Conservation (phyloP, 2,113 vertebrate species). For the Tetraodon nigroviridis region DNA sequence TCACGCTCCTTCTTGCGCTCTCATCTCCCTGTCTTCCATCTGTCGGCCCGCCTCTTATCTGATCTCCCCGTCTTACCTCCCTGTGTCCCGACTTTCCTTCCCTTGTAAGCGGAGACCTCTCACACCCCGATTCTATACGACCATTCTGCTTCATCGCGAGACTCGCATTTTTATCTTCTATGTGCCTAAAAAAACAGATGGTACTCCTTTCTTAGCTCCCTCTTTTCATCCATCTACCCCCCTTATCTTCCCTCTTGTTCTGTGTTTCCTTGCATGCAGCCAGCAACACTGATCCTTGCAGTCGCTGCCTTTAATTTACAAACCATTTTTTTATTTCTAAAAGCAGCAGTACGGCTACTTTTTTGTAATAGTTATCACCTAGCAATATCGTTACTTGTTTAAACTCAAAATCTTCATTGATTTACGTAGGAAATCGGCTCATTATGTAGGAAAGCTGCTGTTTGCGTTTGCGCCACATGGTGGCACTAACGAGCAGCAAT, state of each 20-base stretch:
- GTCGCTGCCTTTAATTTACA: slow-evolving; percentile 30
- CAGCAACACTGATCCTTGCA: slow-evolving; percentile 53
- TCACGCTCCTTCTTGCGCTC: slow-evolving; percentile 36
- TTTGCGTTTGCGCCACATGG: slow-evolving; percentile 57
- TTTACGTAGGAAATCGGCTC: not conserved
- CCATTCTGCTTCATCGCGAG: slow-evolving; percentile 50
- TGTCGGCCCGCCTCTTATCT: slow-evolving; percentile 52
- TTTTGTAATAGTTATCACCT: slow-evolving; percentile 18
- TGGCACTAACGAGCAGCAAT: slow-evolving; percentile 61
- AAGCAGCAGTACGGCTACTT: slow-evolving; percentile 21
- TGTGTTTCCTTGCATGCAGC: slow-evolving; percentile 52
- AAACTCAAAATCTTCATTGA: not conserved
- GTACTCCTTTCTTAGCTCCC: slow-evolving; percentile 57
- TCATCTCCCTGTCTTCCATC: slow-evolving; percentile 62
- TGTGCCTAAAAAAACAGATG: slow-evolving; percentile 69
- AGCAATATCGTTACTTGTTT: too few relatives aligned
- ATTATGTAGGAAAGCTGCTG: slow-evolving; percentile 34
- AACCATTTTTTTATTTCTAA: slow-evolving; percentile 9
- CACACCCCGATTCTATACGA: slow-evolving; percentile 33
- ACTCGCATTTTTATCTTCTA: slow-evolving; percentile 60
- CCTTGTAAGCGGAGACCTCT: slow-evolving; percentile 19
- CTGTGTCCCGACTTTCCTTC: not conserved
- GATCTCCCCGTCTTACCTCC: slow-evolving; percentile 53
- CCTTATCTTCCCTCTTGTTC: slow-evolving; percentile 28
- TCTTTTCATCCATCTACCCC: slow-evolving; percentile 58